Conservation (phyloP, 2,888 invertebrate species). For the Chaetogeoica ovagalla region DNA sequence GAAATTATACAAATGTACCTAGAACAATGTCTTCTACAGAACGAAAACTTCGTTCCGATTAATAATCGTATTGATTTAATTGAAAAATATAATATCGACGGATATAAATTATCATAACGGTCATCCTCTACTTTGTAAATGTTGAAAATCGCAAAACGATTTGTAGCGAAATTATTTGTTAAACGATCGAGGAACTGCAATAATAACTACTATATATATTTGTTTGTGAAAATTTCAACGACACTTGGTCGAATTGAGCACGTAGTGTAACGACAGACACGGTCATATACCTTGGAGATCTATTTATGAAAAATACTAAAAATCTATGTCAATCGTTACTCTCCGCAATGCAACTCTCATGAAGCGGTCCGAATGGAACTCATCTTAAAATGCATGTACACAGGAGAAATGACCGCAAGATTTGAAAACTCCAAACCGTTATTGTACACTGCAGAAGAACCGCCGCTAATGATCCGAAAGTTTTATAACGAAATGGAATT, state of each 20-base stretch:
- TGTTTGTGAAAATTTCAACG: not conserved
- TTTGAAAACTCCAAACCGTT: slow-evolving; percentile 88
- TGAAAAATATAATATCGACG: too few relatives aligned
- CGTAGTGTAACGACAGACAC: slow-evolving; percentile 71
- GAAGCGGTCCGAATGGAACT: slow-evolving; percentile 77
- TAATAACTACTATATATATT: not conserved
- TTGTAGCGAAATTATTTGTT: not conserved
- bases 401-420: slow-evolving; percentile 88
- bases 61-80: too few relatives aligned
- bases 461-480: slow-evolving; percentile 81
- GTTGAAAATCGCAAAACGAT: not conserved
- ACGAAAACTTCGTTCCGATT: too few relatives aligned
- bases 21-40: too few relatives aligned
- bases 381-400: slow-evolving; percentile 90
- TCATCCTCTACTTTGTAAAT: too few relatives aligned
- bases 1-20: too few relatives aligned
- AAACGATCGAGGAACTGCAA: not conserved
- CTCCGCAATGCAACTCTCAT: slow-evolving; percentile 80
- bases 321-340: slow-evolving; percentile 89
- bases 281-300: slow-evolving; percentile 90
- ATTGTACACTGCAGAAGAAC: slow-evolving; percentile 82
- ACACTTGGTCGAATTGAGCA: not conserved
- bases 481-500: slow-evolving; percentile 68
- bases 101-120: too few relatives aligned
- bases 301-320: slow-evolving; percentile 75